These are phyloP conservation scores for Notarius lentiginosus DNA, from an alignment of 2,113 vertebrate genomes.

Conservation along the genomic window DNA sequence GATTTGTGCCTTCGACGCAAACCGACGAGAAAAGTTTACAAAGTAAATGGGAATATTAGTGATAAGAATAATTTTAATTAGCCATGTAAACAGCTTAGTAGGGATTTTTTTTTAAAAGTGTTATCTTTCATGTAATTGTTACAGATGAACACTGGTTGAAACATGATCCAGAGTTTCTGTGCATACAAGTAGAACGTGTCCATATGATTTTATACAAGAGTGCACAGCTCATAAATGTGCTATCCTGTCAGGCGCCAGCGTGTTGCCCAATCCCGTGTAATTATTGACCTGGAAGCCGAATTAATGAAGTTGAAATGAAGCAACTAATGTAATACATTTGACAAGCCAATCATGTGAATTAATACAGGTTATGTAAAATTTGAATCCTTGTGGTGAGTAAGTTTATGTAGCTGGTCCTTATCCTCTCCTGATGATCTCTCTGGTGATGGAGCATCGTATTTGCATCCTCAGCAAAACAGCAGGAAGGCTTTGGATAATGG, in stretches of 20 bases:
- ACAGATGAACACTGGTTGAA: background rate
- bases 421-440: background rate
- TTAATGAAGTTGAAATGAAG: background rate
- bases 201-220: background rate
- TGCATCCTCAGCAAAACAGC: background rate
- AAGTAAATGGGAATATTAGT: too few relatives aligned
- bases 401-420: background rate
- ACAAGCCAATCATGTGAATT: background rate
- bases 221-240: too few relatives aligned
- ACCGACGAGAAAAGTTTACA: too few relatives aligned
- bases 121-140: background rate
- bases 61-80: too few relatives aligned
- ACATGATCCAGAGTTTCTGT: background rate
- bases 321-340: background rate
- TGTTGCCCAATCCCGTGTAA: background rate
- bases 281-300: background rate
- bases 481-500: too few relatives aligned
- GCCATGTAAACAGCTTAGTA: too few relatives aligned
- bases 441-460: background rate
- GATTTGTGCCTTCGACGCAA: too few relatives aligned
- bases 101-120: too few relatives aligned
- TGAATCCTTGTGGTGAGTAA: background rate
- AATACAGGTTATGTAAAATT: background rate
- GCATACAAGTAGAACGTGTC: background rate
- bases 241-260: background rate